Base-by-base conservation (phyloP, 2,113 vertebrate genomes). In the Urocitellus parryii region DNA sequence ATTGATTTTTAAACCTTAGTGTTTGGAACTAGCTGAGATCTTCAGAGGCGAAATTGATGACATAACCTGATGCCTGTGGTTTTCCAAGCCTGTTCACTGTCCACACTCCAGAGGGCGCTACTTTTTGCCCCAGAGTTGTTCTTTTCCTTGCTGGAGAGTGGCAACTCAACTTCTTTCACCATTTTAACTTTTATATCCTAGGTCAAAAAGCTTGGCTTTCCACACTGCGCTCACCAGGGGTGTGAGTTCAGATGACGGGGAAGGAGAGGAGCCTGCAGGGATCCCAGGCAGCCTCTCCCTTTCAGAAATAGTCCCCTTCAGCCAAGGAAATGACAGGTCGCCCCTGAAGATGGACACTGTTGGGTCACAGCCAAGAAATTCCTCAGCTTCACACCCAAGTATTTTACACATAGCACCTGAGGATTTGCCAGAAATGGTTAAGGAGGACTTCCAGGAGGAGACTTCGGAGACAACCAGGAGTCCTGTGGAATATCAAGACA, bases 161-260 rank as follows among this genome's bases (percentile, higher is more conserved):
- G 42, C 82, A 61, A 72, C 39, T 61, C 34, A 32, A 16, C 29
- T 76, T 58, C 25, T 63, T 77, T 80, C 85, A 89, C 51, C 20
- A 25, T 39, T 48, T 94, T 85, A 34, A 48, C 51, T 88, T 65
- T 96, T 97, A 61, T 90, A 53, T 89, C 91, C 12, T 94, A 99
- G 99, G 98, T 99, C 99, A 91, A 99, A 99, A 98, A 99, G 99
- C 96, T 98, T 99, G 24, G 99, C 99, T 93, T 98, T 99, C 70
- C 99, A 99, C 1, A 93, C 98, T 0, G 90, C 98, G 22, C 98
- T 98, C 74, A 91, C 97, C 27, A 99, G 98, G 78, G 98, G 98
- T n/a, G 8, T 97, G 86, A 99, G 97, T 97, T 97, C 98, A 0
- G 99, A 99, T 91, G 97, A 96, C 0, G 98, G 96, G 0, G 98